Evolutionary conservation across 2,888 invertebrate species (phyloP).

Genomic region (Erannis defoliaria): DNA sequence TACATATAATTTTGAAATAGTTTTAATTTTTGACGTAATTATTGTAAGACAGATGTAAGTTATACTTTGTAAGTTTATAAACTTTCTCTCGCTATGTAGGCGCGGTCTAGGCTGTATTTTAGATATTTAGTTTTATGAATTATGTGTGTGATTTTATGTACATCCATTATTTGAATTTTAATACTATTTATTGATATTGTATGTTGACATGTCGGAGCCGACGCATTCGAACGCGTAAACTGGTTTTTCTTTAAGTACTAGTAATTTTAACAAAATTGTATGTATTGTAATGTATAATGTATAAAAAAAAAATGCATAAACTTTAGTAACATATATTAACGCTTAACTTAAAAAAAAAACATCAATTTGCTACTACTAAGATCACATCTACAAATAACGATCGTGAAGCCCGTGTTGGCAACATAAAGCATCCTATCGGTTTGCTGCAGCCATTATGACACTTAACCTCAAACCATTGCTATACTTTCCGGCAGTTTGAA

Average conservation of each 20-base stretch:
- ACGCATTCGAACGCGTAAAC: too few species aligned
- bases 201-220: not conserved
- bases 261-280: not conserved
- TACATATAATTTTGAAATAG: conserved; percentile 63
- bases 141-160: conserved; percentile 23
- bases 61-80: conserved; percentile 8
- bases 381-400: too few species aligned
- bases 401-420: too few species aligned
- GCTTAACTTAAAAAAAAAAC: too few species aligned
- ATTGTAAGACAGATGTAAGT: conserved; percentile 51
- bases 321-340: too few species aligned
- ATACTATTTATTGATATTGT: conserved; percentile 28
- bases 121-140: conserved; percentile 46
- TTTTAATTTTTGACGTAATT: conserved; percentile 65
- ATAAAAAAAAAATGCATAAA: too few species aligned
- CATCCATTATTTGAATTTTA: conserved; percentile 22
- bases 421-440: too few species aligned
- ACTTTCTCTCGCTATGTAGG: conserved; percentile 25
- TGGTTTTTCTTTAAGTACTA: too few species aligned
- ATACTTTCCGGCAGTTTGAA: too few species aligned
- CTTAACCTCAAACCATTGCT: too few species aligned
- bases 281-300: not conserved
- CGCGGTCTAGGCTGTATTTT: conserved; percentile 37
- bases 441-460: too few species aligned
- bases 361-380: too few species aligned